These are phyloP conservation scores for Papio anubis DNA, from an alignment of 2,113 vertebrate genomes.

Conservation along the genomic window DNA sequence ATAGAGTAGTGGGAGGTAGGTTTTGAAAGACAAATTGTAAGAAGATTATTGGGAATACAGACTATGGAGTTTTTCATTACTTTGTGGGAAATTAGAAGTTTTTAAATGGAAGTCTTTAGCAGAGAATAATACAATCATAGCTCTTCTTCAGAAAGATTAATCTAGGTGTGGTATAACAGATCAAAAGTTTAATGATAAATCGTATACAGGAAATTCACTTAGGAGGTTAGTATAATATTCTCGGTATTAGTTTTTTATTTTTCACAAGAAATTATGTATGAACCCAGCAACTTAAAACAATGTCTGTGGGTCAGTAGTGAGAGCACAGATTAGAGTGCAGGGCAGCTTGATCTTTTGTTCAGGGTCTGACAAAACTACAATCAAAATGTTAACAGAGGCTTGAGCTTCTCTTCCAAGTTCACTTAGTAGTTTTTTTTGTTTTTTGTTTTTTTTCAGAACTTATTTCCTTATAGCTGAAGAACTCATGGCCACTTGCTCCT, in stretches of 20 bases:
- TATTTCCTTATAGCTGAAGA: neutral
- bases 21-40: neutral
- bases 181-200: neutral
- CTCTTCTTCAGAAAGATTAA: constrained; percentile 11
- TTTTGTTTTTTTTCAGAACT: neutral
- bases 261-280: neutral
- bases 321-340: neutral
- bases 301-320: neutral
- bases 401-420: neutral
- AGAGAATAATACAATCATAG: neutral
- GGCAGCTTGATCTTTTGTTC: neutral
- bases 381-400: neutral
- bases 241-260: neutral
- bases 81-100: neutral
- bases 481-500: neutral
- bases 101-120: neutral
- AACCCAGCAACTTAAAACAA: neutral
- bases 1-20: neutral
- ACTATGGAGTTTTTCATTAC: neutral
- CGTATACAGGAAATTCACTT: neutral
- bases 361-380: neutral
- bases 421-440: neutral
- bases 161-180: neutral
- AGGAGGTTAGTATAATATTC: neutral
- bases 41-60: neutral